Evolutionary conservation across 1,140 invertebrate species (phyloP), one percentile per base, ranked within the genome.

Genomic region (Dreissena rostriformis): DNA sequence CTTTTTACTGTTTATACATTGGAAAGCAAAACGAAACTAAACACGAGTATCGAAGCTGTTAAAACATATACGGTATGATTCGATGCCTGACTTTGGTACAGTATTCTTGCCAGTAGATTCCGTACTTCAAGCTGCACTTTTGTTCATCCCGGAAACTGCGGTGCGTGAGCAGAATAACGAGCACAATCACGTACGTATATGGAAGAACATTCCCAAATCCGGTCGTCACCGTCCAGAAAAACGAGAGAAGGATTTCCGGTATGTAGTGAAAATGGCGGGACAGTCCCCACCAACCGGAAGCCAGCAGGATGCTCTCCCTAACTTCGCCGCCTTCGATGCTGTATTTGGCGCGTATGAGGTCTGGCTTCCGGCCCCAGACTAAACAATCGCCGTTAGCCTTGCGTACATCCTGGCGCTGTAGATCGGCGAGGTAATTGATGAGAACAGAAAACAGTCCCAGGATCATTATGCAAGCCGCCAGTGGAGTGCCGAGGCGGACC

Each of bases 221-320:
- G 14, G 91, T 89, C 4, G 95, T 94, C 7, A 94, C 83, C 75
- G 93, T 93, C 95, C 95, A 96, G 68, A 88, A 91, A 24, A 95
- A 91, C 0, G 95, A 93, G 2, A 94, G 87, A 17, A 93, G 28
- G 6, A 96, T 86, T 90, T 96, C 95, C 71, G 95, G 95, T 12
- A 94, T 90, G 87, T 96, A 96, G 88, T 96, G 95, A 51, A 95
- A 93, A 89, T 96, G 95, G 6, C 95, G 91, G 19, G 95, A 94
- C 1, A 95, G 72, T 51, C 95, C 95, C 95, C 95, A 96, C 90
- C 92, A 95, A 22, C 95, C 95, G 28, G 95, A 95, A 2, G 94
- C 93, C 15, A 96, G 89, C 7, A 96, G 92, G 22, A 94, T 88
- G 61, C 93, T 90, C 86, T 91, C 85, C 84, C 82, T 90, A 66